Conservation (phyloP, 2,888 invertebrate genomes). For the Dryobotodes eremita region DNA sequence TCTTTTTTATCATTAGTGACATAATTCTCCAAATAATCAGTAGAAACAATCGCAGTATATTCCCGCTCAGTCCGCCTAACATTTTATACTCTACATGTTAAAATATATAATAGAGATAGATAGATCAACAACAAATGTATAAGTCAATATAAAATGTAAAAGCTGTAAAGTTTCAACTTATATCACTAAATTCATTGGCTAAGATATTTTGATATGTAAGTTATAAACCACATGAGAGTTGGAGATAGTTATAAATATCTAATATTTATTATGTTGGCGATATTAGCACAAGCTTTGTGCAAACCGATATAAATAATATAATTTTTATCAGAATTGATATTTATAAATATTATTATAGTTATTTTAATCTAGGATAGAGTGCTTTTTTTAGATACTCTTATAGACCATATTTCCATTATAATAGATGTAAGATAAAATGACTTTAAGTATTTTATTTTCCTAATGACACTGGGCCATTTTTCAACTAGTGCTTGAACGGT, state of each 20-base stretch:
- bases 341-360: not conserved
- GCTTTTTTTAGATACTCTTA: not conserved
- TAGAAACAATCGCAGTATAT: constrained; percentile 24
- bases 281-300: constrained; percentile 41
- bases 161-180: constrained; percentile 57
- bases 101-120: constrained; percentile 54
- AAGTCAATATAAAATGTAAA: constrained; percentile 60
- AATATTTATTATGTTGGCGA: constrained; percentile 4
- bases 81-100: constrained; percentile 32
- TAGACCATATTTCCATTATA: not conserved
- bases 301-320: not conserved
- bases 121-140: constrained; percentile 64
- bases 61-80: constrained; percentile 19
- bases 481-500: constrained; percentile 17
- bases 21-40: not conserved
- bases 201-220: constrained; percentile 61
- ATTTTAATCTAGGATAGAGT: not conserved
- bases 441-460: not conserved
- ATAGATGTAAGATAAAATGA: constrained; percentile 7
- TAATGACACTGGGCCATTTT: not conserved
- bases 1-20: not conserved
- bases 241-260: not conserved
- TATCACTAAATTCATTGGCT: constrained; percentile 58
- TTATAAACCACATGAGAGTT: constrained; percentile 13
- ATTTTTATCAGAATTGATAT: not conserved